These are phyloP conservation scores for Chaetorhynchus papuensis DNA, from an alignment of 2,113 vertebrate genomes.

Conservation along the genomic window DNA sequence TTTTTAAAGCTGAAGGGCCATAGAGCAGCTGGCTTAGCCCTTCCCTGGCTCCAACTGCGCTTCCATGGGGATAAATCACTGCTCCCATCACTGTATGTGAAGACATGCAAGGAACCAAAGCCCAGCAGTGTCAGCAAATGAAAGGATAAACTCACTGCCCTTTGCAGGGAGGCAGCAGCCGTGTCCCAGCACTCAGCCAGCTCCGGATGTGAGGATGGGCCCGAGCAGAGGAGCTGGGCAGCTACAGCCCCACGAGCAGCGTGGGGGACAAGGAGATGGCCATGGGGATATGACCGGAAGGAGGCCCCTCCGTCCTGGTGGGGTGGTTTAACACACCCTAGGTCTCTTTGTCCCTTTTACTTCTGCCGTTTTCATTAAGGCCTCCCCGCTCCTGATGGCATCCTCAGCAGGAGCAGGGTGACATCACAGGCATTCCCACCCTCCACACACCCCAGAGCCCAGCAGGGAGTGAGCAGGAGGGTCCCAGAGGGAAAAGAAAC, in stretches of 20 bases:
- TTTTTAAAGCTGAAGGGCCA: background rate
- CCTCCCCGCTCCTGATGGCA: background rate
- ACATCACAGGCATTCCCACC: fast-evolving
- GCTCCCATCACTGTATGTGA: background rate
- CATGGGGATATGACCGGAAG: fast-evolving
- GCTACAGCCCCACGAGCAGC: fast-evolving
- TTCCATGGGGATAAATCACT: background rate
- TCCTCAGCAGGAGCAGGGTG: background rate
- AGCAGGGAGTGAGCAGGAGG: fast-evolving
- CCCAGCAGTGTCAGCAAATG: background rate
- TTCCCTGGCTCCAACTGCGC: fast-evolving
- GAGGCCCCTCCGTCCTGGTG: background rate
- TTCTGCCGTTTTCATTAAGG: background rate
- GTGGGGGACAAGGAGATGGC: fast-evolving
- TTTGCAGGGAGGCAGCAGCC: background rate
- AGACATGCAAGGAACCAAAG: background rate
- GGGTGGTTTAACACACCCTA: background rate
- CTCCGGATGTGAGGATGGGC: fast-evolving
- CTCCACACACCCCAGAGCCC: background rate
- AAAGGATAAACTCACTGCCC: background rate
- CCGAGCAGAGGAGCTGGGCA: background rate
- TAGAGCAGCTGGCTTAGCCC: background rate
- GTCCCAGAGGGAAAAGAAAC: background rate
- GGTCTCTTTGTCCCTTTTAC: background rate
- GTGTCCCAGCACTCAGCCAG: fast-evolving